These are phyloP conservation scores for Coelopa pilipes DNA, from an alignment of 2,888 invertebrate genomes.

Conservation along the genomic window DNA sequence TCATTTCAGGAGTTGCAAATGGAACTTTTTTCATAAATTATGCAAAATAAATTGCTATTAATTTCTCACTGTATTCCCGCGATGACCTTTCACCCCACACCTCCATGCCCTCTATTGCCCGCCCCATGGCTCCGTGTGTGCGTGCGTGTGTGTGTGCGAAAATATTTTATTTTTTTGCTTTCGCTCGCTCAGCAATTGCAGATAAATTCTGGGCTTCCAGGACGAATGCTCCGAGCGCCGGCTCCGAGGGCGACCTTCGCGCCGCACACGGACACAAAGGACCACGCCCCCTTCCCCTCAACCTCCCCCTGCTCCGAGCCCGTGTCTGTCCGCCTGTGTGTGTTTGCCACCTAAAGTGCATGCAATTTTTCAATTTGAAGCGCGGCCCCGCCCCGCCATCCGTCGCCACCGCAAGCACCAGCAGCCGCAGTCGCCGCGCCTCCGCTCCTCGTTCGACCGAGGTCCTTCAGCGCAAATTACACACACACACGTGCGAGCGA, in stretches of 20 bases:
- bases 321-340: not conserved
- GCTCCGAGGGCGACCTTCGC: not conserved
- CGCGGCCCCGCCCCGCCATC: not conserved
- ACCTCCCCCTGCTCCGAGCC: not conserved
- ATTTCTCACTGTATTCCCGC: constrained; percentile 53
- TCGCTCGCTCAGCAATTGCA: constrained; percentile 8
- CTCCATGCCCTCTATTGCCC: not conserved
- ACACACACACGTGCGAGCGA: constrained; percentile 42
- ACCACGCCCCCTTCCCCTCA: constrained; percentile 1
- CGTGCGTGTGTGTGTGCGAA: not conserved
- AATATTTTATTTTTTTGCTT: not conserved
- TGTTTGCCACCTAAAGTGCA: constrained; percentile 60
- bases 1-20: too few species aligned
- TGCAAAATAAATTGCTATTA: constrained; percentile 58
- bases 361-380: constrained; percentile 65
- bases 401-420: constrained; percentile 36
- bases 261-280: not conserved
- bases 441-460: constrained; percentile 25
- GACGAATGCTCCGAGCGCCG: not conserved
- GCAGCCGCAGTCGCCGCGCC: constrained; percentile 24
- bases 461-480: constrained; percentile 39
- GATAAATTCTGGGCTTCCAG: constrained; percentile 16
- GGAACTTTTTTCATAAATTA: constrained; percentile 29
- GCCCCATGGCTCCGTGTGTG: not conserved
- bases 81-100: constrained; percentile 18